Evolutionary conservation across 2,113 vertebrate species (phyloP).

Genomic region (Boleophthalmus pectinirostris): DNA sequence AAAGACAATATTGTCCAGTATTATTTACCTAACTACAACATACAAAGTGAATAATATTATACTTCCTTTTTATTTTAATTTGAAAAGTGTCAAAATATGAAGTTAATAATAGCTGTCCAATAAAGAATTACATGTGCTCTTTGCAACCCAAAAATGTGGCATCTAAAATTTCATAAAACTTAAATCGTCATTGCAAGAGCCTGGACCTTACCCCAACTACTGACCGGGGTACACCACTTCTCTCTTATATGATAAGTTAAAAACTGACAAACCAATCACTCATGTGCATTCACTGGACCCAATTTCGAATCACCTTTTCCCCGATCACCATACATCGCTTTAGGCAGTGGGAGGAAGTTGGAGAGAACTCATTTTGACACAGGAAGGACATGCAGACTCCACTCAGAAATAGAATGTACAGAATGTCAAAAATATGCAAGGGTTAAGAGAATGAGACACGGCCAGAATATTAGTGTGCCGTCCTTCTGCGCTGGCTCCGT

Average conservation of each 20-base stretch:
- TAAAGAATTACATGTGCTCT: no score
- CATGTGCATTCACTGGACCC: no score
- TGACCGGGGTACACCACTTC: background rate
- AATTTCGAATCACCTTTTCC: background rate
- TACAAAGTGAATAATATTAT: no score
- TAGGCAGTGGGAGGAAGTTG: background rate
- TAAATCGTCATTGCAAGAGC: background rate
- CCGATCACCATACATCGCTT: background rate
- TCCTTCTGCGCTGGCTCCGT: conserved; percentile 32
- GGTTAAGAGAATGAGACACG: background rate
- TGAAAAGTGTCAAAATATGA: no score
- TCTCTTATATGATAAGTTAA: background rate
- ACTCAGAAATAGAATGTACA: conserved; percentile 6
- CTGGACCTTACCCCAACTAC: background rate
- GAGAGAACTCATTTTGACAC: background rate
- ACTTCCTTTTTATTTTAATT: no score
- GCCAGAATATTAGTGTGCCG: conserved; percentile 18
- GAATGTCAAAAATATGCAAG: background rate
- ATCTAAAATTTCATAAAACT: no score
- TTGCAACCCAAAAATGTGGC: no score
- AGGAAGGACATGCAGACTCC: background rate
- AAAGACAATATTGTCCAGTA: no score
- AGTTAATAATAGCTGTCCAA: no score
- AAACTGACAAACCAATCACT: background rate
- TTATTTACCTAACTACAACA: no score